Base-by-base conservation (phyloP, 2,113 vertebrate species). In the Charina bottae region DNA sequence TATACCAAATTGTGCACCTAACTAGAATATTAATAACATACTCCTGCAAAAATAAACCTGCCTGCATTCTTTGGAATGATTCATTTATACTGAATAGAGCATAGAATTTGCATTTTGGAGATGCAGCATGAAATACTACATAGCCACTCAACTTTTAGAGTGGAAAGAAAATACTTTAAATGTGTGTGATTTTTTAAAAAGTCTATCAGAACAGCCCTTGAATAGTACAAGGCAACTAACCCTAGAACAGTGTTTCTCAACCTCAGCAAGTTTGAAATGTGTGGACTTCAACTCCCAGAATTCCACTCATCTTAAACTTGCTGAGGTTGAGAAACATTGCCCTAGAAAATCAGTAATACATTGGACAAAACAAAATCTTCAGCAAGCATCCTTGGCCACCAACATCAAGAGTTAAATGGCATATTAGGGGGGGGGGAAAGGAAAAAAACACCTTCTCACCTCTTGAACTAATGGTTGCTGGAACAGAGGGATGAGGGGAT, bases 401-500 rank as follows among this genome's bases (percentile, higher is more conserved):
- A 54, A 26, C 56, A n/a, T 33, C 33, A 78, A 78, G 72, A 37
- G 33, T 42, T 37, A 78, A 1, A 23, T 60, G 8, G 85, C 19
- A 62, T 28, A 53, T 26, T 1, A 6, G 5, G 53, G 55, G 90
- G 64, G 33, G 54, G 6, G 83, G 83, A 2, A 54, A 60, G 53
- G 56, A 95, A 56, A 58, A 88, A 92, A 83, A 55, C 9, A 9
- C 11, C 59, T 68, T 54, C 98, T 98, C 96, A 99, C 99, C 99
- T 99, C 99, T 94, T 99, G 99, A 15, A 99, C 99, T 0, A 98
- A 97, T 0, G 99, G 98, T 95, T 99, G 99, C 97, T 99, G 99
- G 97, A 99, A 99, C 93, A 99, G 96, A 3, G 99, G 99, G 94
- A 99, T 99, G 96, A 99, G 98, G 26, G 99, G 99, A 95, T 99